Evolutionary conservation across 2,113 vertebrate genomes (phyloP).

Genomic region (Colaptes auratus): DNA sequence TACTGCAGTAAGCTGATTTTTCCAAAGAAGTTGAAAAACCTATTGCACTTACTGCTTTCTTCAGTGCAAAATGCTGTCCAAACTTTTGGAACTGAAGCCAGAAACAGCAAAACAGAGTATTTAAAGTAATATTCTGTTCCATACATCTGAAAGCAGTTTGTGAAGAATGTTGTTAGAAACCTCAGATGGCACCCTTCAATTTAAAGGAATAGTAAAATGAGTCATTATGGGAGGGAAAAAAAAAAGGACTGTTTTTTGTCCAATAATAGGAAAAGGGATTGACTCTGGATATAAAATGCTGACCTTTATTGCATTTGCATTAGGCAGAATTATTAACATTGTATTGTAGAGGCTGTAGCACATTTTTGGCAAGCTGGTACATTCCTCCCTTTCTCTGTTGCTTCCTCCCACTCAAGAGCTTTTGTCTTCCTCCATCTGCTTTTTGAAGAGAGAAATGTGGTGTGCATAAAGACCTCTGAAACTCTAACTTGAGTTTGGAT

Average conservation of each 20-base stretch:
- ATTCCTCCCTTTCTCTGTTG: constrained; percentile 49
- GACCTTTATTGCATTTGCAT: constrained; percentile 48
- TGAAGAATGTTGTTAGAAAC: neutral
- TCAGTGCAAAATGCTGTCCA: neutral
- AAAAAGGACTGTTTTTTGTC: neutral
- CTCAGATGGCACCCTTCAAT: constrained; percentile 22
- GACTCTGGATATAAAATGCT: constrained; percentile 19
- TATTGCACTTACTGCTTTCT: neutral
- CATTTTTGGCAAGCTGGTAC: constrained; percentile 64
- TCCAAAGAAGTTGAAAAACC: neutral
- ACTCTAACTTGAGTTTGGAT: constrained; percentile 2
- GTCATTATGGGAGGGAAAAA: neutral
- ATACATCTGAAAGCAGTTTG: constrained; percentile 52
- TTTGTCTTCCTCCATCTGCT: constrained; percentile 60
- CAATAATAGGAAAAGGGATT: constrained; percentile 16
- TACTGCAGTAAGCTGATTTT: neutral
- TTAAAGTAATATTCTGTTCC: constrained; percentile 3
- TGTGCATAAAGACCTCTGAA: neutral
- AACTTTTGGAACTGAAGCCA: constrained; percentile 19
- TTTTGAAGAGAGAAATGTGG: constrained; percentile 19
- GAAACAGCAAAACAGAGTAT: constrained; percentile 7
- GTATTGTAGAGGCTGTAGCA: constrained; percentile 32
- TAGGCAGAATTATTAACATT: constrained; percentile 50
- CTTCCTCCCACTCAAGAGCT: constrained; percentile 49
- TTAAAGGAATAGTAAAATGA: constrained; percentile 36